These are phyloP conservation scores for Chaitophorus viminalis DNA, from an alignment of 2,888 invertebrate genomes.

Conservation along the genomic window DNA sequence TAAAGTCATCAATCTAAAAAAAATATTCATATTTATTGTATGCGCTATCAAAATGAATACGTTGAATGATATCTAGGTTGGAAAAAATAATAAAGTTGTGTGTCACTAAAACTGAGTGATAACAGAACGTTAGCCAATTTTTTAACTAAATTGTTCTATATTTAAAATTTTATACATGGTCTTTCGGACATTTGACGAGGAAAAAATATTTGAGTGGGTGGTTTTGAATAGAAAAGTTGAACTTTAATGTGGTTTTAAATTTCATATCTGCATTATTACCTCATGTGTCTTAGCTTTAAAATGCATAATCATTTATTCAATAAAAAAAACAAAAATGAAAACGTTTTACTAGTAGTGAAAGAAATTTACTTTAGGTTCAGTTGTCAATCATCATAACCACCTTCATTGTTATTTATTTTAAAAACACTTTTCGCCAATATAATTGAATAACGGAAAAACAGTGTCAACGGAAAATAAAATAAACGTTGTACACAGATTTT, in stretches of 20 bases:
- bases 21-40: not conserved
- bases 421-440: constrained; percentile 15
- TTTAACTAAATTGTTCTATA: constrained; percentile 26
- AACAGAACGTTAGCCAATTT: constrained; percentile 26
- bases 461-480: constrained; percentile 3
- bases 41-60: not conserved
- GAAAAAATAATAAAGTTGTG: constrained; percentile 9
- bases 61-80: constrained; percentile 32
- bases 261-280: not conserved
- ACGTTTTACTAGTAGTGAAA: not conserved
- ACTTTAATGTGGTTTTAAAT: constrained; percentile 8
- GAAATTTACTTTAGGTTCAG: constrained; percentile 12
- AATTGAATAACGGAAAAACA: not conserved
- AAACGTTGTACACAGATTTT: not conserved
- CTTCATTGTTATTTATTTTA: constrained; percentile 22
- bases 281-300: not conserved
- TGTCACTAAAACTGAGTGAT: constrained; percentile 9
- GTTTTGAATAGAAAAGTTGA: constrained; percentile 3
- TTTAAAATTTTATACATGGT: constrained; percentile 17
- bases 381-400: constrained; percentile 1
- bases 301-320: not conserved
- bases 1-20: not conserved
- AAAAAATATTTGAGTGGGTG: not conserved
- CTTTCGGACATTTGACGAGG: not conserved
- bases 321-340: not conserved